Percentiles rank a stretch among this genome's conserved stretches.
phyloP scores from a whole-genome alignment of 2,888 invertebrate species.

The Synanthedon vespiformis region DNA sequence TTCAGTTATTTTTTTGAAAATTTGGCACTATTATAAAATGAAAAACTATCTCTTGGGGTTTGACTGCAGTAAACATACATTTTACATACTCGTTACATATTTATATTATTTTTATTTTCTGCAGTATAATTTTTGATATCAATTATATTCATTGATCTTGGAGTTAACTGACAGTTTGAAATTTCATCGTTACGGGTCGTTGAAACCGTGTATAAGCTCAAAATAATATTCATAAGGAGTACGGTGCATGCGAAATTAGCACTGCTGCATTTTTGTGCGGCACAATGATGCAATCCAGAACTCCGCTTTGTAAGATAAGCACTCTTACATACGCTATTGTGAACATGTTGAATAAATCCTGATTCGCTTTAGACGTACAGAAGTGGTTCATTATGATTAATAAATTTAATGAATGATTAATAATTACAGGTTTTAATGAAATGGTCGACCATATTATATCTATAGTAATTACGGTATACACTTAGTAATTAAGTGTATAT shows the following conservation, averaged over 20 bases:
- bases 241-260: slow-evolving; percentile 54
- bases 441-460: not conserved
- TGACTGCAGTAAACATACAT: no score
- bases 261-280: slow-evolving; percentile 54
- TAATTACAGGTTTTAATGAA: not conserved
- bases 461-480: no score
- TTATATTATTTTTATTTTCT: no score
- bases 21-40: no score
- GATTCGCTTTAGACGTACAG: slow-evolving; percentile 29
- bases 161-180: not conserved
- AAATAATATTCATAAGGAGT: slow-evolving; percentile 44
- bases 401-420: no score
- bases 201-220: slow-evolving; percentile 24
- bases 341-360: slow-evolving; percentile 51
- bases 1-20: no score
- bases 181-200: not conserved
- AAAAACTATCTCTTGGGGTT: no score
- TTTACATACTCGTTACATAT: no score
- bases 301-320: slow-evolving; percentile 49
- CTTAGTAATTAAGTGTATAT: no score
- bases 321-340: slow-evolving; percentile 40
- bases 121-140: no score
- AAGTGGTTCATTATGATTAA: slow-evolving; percentile 46
- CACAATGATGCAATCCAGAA: slow-evolving; percentile 58
- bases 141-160: not conserved